phyloP scores from a whole-genome alignment of 2,888 invertebrate genomes.

The Zelleria hepariella region DNA sequence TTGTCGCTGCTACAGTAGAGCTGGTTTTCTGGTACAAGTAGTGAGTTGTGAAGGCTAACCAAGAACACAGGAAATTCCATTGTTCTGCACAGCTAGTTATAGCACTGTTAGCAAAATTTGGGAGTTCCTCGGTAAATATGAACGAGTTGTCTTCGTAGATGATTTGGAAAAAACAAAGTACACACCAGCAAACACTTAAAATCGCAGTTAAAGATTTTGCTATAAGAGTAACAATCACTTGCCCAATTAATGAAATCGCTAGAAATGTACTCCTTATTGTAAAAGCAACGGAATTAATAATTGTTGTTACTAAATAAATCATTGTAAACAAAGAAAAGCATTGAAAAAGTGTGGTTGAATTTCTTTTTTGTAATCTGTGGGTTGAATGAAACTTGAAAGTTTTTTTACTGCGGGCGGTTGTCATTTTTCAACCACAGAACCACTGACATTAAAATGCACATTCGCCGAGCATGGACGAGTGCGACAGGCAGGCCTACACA shows the following conservation, averaged over 20 bases:
- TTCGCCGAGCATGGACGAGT: no score
- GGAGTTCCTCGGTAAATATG: slow-evolving; percentile 53
- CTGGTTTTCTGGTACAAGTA: slow-evolving; percentile 24
- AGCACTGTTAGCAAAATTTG: slow-evolving; percentile 29
- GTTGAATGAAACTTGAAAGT: no score
- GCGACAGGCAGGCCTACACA: no score
- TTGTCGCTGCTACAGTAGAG: slow-evolving; percentile 20
- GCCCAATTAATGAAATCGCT: slow-evolving; percentile 44
- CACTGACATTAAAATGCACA: no score
- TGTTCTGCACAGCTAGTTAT: slow-evolving; percentile 14
- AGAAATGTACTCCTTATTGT: slow-evolving; percentile 37
- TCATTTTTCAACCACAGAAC: no score
- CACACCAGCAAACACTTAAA: slow-evolving; percentile 23
- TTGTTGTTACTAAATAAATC: slow-evolving; percentile 49
- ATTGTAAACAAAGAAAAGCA: slow-evolving; percentile 20
- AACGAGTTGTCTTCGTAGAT: slow-evolving; percentile 57
- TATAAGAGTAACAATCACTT: slow-evolving; percentile 40
- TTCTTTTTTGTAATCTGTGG: no score
- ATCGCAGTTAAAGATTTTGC: slow-evolving; percentile 28
- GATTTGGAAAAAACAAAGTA: slow-evolving; percentile 46
- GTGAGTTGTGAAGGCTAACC: slow-evolving; percentile 21
- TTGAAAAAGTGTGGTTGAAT: no score
- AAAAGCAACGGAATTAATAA: slow-evolving; percentile 38
- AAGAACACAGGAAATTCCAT: slow-evolving; percentile 24
- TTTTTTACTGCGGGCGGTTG: no score